A percentile compares a stretch with the other conserved stretches of the same genome.
These are phyloP conservation scores for Dascillus cervinus DNA, from an alignment of 2,888 invertebrate genomes.

Conservation along the genomic window DNA sequence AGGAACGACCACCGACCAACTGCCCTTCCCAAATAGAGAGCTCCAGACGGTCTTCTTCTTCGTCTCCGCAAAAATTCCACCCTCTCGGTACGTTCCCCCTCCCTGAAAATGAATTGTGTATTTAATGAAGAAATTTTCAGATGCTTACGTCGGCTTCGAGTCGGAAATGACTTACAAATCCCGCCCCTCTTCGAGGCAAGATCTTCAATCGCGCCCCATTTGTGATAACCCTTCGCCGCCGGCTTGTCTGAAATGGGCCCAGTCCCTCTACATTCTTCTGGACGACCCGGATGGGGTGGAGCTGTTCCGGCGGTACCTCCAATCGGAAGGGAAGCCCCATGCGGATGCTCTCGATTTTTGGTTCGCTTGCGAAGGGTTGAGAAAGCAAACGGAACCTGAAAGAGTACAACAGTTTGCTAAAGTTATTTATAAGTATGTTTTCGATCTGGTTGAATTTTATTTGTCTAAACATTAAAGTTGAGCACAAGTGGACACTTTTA, in stretches of 20 bases:
- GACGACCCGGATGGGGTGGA: constrained; percentile 87
- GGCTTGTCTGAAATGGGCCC: constrained; percentile 83
- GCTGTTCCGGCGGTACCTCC: constrained; percentile 75
- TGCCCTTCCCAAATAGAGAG: constrained; percentile 28
- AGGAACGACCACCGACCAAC: constrained; percentile 47
- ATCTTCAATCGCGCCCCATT: constrained; percentile 27
- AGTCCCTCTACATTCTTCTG: constrained; percentile 73
- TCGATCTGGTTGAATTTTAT: too few species aligned
- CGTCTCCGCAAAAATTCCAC: neutral
- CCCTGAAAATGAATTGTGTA: constrained; percentile 19
- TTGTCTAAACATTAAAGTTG: too few species aligned
- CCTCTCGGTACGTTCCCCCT: constrained; percentile 26
- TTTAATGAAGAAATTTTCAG: neutral
- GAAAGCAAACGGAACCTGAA: constrained; percentile 68
- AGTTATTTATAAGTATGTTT: constrained; percentile 69
- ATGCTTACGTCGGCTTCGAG: constrained; percentile 32
- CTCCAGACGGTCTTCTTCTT: constrained; percentile 27
- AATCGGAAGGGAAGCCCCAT: constrained; percentile 69
- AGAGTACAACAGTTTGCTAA: constrained; percentile 68
- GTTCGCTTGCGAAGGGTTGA: constrained; percentile 87
- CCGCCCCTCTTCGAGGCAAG: constrained; percentile 38
- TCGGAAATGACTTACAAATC: constrained; percentile 38
- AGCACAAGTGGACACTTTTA: too few species aligned
- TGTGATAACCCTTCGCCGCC: constrained; percentile 48
- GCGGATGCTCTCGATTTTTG: constrained; percentile 83